Evolutionary conservation across 2,113 vertebrate species (phyloP), one percentile per base, ranked within the genome.

Genomic region (Anguilla rostrata): DNA sequence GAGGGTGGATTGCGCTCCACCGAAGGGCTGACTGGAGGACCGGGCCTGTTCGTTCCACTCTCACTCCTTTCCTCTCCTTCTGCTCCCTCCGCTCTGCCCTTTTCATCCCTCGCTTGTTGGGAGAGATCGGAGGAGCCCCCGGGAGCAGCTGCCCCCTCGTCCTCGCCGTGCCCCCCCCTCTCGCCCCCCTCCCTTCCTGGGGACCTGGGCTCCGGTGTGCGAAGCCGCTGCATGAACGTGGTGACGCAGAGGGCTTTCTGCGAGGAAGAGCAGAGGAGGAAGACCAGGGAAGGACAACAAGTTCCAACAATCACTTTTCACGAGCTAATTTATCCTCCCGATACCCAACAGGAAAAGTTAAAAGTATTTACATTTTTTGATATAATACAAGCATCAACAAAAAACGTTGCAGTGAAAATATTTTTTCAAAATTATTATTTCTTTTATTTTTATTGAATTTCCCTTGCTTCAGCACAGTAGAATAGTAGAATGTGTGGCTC

Each of bases 231-330:
- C 96, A 97, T 97, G 91, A 97, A 97, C 22, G 96, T 97, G 66
- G 96, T 97, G 75, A 97, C 96, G 22, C 96, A 95, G 81, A 97
- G 96, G 0, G 96, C 96, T 96, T 97, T 97, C 96, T 97, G 95
- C 66, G 90, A 26, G 60, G 60, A 26, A 20, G 60, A 66, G 8
- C 1, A 66, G 90, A 26, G 60, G 60, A 26, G 60, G 60, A 66
- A 26, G 20, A 66, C 5, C 60, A 66, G 91, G 78, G 78, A 81
- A 40, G 46, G 90, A 39, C 53, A 82, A 60, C 12, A 41, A 90
- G 53, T 15, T 15, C 57, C 9, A 46, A 46, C 9, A 46, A 34
- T 34, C 9, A 9, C 9, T 46, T 46, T 46, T 46, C 43, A 46
- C 9, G 43, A 6, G 43, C 9, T 6, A 46, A 9, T 46, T 46